Evolutionary conservation across 2,888 invertebrate species (phyloP).

Genomic region (Dasysyrphus albostriatus): DNA sequence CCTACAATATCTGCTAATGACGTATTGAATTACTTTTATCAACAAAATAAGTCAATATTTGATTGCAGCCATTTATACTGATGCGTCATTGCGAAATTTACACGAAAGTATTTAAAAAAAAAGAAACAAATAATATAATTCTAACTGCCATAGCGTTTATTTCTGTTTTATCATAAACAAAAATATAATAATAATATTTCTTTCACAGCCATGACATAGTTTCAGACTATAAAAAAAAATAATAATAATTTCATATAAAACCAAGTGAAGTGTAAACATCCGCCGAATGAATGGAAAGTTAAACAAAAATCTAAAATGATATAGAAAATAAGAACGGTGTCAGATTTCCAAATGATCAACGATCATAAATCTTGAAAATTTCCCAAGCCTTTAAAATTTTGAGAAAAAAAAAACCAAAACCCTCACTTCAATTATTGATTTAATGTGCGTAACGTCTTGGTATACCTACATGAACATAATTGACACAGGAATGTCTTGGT

Average conservation of each 20-base stretch:
- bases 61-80: neutral
- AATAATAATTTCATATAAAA: neutral
- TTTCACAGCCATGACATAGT: neutral
- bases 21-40: conserved; percentile 1
- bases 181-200: neutral
- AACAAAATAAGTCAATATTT: conserved; percentile 8
- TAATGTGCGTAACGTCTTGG: conserved; percentile 35
- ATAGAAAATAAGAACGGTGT: conserved; percentile 12
- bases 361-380: conserved; percentile 30
- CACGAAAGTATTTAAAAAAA: neutral
- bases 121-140: neutral
- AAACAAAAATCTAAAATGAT: neutral
- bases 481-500: conserved; percentile 21
- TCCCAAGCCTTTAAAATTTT: conserved; percentile 16
- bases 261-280: conserved; percentile 12
- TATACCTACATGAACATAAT: neutral
- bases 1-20: neutral
- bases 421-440: conserved; percentile 27
- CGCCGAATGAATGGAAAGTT: neutral
- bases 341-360: conserved; percentile 17
- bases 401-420: conserved; percentile 11
- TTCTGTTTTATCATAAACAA: neutral
- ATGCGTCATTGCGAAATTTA: neutral
- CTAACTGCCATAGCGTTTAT: neutral
- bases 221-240: neutral